Evolutionary conservation across 2,113 vertebrate species (phyloP), one percentile per base, ranked within the genome.

Genomic region (Elaphurus davidianus): DNA sequence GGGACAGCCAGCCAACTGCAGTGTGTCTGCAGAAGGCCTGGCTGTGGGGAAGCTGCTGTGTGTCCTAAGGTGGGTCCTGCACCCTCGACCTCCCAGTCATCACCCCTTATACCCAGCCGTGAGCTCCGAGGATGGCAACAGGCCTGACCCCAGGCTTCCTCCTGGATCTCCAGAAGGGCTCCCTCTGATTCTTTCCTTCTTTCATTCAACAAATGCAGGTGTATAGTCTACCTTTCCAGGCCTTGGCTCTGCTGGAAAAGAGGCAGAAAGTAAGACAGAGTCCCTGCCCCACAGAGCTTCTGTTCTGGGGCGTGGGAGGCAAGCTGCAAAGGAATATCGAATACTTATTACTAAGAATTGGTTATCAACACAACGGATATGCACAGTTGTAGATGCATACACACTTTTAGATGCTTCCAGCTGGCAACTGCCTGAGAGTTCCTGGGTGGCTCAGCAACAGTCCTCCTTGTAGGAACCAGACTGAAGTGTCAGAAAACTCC

Each of bases 361-460:
- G 21, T 76, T 28, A 21, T 14, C n/a, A 7, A 7, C 33, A 16
- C 7, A 1, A n/a, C 0, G 4, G 13, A 27, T 28, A 17, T 0
- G 13, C 13, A 13, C 6, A n/a, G 60, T 54, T 62, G 28, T 33
- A 64, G 16, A 27, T 76, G n/a, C 47, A 33, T 23, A 28, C 19
- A 16, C 7, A 43, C 74, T 52, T 60, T 28, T 33, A 62, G 27
- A 33, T 0, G 1, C 19, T 14, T 17, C 5, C 43, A 54, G 71
- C 43, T 23, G 60, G 19, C 27, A 36, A 5, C 33, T 25, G 15
- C 82, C 52, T 6, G 12, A 67, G 15, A 28, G 55, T 1, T 47
- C 57, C 36, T 50, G 1, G 0, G 19, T 17, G 45, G 19, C 28
- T 79, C 71, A 33, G 82, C 7, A 15, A 10, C 5, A 7, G 16